Base-by-base conservation (phyloP, 2,113 vertebrate species). In the Onychostruthus taczanowskii region DNA sequence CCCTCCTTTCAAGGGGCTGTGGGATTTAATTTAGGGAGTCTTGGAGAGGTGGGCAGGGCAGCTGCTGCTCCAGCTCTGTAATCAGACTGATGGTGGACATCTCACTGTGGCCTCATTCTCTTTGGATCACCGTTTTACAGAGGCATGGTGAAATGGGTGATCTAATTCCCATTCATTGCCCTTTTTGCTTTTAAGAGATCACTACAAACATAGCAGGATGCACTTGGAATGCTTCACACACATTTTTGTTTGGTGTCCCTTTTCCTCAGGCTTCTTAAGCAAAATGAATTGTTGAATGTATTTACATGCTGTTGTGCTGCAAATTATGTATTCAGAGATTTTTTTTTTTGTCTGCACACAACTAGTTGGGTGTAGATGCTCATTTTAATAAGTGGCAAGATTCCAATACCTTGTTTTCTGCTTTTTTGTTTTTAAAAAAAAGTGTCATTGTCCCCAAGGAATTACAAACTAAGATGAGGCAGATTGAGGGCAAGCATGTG, bases 401-500 rank as follows among this genome's bases (percentile, higher is more conserved):
- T 90, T 93, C 84, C 93, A 97, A 94, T 67, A 17, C 26, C 78
- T 61, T 84, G 66, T 83, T 85, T 96, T 87, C 52, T 95, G 10
- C 37, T 43, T 75, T 69, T 81, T 70, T 64, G 18, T 49, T 53
- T 64, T 18, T 37, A 9, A 1, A 22, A 59, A 84, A 79, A 61
- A 61, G 26, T 85, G 67, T 67, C 61, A 53, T 83, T 93, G 21
- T 92, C 89, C 87, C 92, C 33, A 58, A 39, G 75, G 94, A 96
- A 61, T 95, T 76, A 39, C 13, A 91, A 96, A 79, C 69, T 55
- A 52, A 94, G 69, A 56, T 67, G 84, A 96, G 72, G 92, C 89
- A 94, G 95, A 89, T 47, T 56, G 75, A 97, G 70, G 90, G 68
- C 92, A 96, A 86, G 87, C 19, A 59, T 75, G 75, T 85, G 91